Conservation (phyloP, 2,797 vertebrate species). For the Pseudochirops corinnae region DNA sequence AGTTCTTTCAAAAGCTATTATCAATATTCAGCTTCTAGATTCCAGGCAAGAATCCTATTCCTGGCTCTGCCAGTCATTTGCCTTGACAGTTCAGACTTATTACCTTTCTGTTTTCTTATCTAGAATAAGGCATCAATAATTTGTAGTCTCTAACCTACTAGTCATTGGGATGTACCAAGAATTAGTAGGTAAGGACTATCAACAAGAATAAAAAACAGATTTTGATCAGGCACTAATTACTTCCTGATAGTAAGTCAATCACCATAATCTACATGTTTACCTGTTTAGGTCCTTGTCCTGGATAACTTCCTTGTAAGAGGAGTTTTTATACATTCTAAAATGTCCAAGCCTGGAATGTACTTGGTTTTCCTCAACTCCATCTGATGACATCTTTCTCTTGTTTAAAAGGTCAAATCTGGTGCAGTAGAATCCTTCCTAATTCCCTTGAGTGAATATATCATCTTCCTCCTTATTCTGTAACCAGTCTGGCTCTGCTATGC, state of each 20-base stretch:
- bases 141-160: not conserved
- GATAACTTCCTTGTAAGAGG: not conserved
- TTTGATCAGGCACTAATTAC: not conserved
- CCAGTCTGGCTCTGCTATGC: no score
- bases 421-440: not conserved
- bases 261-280: not conserved
- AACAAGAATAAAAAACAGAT: not conserved
- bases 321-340: not conserved
- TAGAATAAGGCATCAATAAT: not conserved
- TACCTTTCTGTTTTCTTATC: not conserved
- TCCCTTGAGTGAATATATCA: not conserved
- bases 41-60: not conserved
- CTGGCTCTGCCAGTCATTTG: not conserved
- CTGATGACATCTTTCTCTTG: not conserved
- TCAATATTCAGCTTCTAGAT: not conserved
- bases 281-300: not conserved
- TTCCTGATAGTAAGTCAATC: not conserved
- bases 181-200: not conserved
- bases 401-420: not conserved
- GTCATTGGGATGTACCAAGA: not conserved
- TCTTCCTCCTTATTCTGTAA: not conserved
- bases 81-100: not conserved
- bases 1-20: not conserved
- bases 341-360: not conserved
- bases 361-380: not conserved